Conservation (phyloP, 2,113 vertebrate genomes). For the Carollia perspicillata region DNA sequence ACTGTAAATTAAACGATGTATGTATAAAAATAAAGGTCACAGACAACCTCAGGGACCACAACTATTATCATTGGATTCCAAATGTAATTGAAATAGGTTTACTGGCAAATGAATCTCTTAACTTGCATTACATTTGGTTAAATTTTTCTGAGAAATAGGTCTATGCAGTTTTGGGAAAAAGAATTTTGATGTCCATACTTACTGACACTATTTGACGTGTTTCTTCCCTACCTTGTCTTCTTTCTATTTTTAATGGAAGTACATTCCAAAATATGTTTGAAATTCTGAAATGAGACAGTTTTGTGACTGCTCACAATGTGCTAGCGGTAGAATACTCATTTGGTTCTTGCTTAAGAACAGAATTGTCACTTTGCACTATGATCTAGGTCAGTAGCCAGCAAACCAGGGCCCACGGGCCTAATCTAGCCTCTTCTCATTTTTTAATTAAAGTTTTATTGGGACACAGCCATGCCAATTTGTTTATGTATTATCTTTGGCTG, state of each 20-base stretch:
- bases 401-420: not conserved
- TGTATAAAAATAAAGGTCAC: not conserved
- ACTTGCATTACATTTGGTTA: not conserved
- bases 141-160: not conserved
- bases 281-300: not conserved
- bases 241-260: not conserved
- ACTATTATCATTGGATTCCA: not conserved
- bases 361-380: not conserved
- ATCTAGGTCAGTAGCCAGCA: not conserved
- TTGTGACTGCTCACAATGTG: not conserved
- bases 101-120: not conserved
- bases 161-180: not conserved
- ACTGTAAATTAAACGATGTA: not conserved
- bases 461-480: not conserved
- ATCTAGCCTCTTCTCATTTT: not conserved
- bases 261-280: not conserved
- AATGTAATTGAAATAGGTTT: not conserved
- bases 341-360: not conserved
- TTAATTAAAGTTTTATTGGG: constrained; percentile 33
- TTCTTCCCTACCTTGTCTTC: not conserved
- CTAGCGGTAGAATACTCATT: not conserved
- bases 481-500: not conserved
- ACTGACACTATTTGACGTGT: not conserved
- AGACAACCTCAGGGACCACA: not conserved
- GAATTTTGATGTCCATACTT: not conserved